phyloP scores from a whole-genome alignment of 1,140 invertebrate genomes.

The Metopolophium dirhodum region DNA sequence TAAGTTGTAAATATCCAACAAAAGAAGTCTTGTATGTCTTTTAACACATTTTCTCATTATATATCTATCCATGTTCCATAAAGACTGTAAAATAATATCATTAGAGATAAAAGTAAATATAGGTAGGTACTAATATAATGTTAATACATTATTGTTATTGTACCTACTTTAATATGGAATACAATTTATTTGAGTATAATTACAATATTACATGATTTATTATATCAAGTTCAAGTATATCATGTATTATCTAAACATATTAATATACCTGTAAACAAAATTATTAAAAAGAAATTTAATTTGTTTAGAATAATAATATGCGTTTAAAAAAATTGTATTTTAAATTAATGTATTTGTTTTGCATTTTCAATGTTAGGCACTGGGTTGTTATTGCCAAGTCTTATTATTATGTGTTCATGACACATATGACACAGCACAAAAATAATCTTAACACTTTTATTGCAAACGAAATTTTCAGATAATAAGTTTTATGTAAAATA shows the following conservation, averaged over 20 bases:
- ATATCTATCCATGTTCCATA: not conserved
- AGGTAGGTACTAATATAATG: too few relatives aligned
- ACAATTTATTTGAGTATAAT: not conserved
- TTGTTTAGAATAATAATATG: not conserved
- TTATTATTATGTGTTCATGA: not conserved
- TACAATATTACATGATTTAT: not conserved
- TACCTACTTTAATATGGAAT: not conserved
- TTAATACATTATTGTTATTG: too few relatives aligned
- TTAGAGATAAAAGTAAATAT: not conserved
- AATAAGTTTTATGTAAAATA: not conserved
- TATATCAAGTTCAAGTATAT: not conserved
- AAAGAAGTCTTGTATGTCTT: not conserved
- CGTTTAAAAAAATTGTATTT: not conserved
- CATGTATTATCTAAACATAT: not conserved
- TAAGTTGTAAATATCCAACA: not conserved
- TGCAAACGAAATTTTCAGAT: not conserved
- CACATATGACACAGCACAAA: not conserved
- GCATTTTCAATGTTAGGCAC: not conserved
- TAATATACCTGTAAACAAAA: not conserved
- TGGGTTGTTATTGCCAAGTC: slow-evolving; percentile 18
- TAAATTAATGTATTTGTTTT: slow-evolving; percentile 3
- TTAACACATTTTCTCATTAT: not conserved
- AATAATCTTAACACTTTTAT: not conserved
- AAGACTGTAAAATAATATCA: not conserved
- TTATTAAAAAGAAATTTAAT: not conserved